Percentiles rank a stretch among this genome's conserved stretches.
These are phyloP conservation scores for Ameiurus melas DNA, from an alignment of 2,113 vertebrate genomes.

Conservation along the genomic window DNA sequence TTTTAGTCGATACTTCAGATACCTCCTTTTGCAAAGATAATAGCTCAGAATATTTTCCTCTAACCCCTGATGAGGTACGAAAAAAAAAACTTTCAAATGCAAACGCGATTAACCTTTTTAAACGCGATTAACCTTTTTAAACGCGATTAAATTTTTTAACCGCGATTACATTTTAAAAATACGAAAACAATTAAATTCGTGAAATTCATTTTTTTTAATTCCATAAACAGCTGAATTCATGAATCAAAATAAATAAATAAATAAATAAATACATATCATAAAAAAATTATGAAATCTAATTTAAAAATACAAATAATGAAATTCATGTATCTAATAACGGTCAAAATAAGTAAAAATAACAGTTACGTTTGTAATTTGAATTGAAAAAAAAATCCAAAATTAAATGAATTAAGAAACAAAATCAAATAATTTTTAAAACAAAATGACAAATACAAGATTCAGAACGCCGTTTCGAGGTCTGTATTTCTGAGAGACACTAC, in stretches of 20 bases:
- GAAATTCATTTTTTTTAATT: neutral
- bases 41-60: no score
- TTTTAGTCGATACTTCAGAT: no score
- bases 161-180: no score
- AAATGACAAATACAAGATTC: neutral
- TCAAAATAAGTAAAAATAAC: neutral
- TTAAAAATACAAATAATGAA: neutral
- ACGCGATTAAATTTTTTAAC: no score
- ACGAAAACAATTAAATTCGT: no score
- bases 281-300: neutral
- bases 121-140: no score
- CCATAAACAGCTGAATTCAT: neutral
- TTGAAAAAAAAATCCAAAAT: no score
- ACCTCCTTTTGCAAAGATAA: no score
- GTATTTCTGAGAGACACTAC: neutral
- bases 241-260: neutral
- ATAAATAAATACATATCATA: neutral
- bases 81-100: no score
- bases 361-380: neutral
- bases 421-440: neutral
- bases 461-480: neutral
- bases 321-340: neutral
- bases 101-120: no score
- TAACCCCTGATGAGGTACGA: no score
- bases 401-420: no score